Base-by-base conservation (phyloP, 2,888 invertebrate species). In the Coecobrya sp. region DNA sequence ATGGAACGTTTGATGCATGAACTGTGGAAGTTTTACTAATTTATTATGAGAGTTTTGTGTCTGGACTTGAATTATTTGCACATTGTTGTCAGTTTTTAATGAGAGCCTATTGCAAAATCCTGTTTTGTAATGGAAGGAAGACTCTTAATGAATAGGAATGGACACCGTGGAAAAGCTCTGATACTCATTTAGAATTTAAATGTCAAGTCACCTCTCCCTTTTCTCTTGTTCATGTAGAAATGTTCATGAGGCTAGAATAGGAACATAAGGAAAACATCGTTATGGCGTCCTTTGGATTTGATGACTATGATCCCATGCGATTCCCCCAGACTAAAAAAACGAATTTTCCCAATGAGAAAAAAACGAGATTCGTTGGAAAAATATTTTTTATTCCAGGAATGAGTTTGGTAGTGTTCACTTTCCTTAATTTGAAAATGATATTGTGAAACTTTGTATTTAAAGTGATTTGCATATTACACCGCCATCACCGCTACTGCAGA, bases 381-480 rank as follows among this genome's bases (percentile, higher is more conserved):
- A 19, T n/a, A 55, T 55, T n/a, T 65, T 65, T 25, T 22, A 25
- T 70, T 70, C 42, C 1, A 7, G 10, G 42, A 16, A 10, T 65
- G 65, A 27, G 27, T 65, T 65, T 65, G 0, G 16, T 16, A 65
- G 27, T 36, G 36, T 7, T 36, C 16, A 30, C 13, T 36, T 42
- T 10, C 70, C 19, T 70, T 70, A 70, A 70, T 70, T 70, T 70
- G 70, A 70, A 70, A 70, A 70, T 70, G 42, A 70, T 70, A 70
- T 36, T 70, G 42, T 42, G 70, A 25, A 70, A 70, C 36, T 70
- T 70, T 70, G 36, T 42, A 36, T 42, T 42, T 19, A n/a, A 42
- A 70, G 19, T 70, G 36, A 36, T 70, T 70, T 70, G 70, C 70
- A 70, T 70, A 70, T 68, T 59, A 59, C 68, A 27, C 36, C 13